Base-by-base conservation (phyloP, 2,797 vertebrate species). In the Aselliscus stoliczkanus region DNA sequence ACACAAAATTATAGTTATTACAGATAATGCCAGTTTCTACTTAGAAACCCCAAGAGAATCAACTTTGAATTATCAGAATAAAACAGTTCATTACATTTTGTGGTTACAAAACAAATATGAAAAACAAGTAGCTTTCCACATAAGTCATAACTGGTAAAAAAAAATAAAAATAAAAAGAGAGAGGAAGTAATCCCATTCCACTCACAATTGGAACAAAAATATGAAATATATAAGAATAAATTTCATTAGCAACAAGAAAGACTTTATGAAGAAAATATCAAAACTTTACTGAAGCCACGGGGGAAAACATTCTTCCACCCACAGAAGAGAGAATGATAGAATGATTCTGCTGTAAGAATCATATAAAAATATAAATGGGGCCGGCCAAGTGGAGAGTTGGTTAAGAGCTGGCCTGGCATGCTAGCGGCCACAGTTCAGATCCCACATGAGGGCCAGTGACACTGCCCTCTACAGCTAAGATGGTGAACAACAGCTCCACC, bases 191-290 rank as follows among this genome's bases (percentile, higher is more conserved):
- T 80, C 72, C 34, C 25, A 79, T 84, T 90, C 34, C 25, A 79
- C 81, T 90, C 50, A 77, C 23, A 94, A 58, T 3, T 72, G 9
- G 13, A 90, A 91, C 76, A 81, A 81, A 90, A 81, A 79, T 65
- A 84, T 47, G 8, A 95, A 92, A 25, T 82, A 81, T 14, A 58
- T 44, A 93, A 95, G 56, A 94, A 94, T 62, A 93, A 58, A 77
- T 80, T 69, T 95, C 87, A 81, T 85, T 91, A 82, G 44, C 75
- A 88, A 87, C 75, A 83, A 76, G 47, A 52, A 64, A 83, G 67
- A 62, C 25, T 91, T 80, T 39, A 79, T 76, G 47, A 89, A 86
- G 42, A 89, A 95, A 95, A 62, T 12, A 56, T 50, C 58, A 70
- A 96, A 81, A 67, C 20, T 21, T 62, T 42, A 81, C 54, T 52